Conservation (phyloP, 2,797 vertebrate species). For the Spea hammondii region DNA sequence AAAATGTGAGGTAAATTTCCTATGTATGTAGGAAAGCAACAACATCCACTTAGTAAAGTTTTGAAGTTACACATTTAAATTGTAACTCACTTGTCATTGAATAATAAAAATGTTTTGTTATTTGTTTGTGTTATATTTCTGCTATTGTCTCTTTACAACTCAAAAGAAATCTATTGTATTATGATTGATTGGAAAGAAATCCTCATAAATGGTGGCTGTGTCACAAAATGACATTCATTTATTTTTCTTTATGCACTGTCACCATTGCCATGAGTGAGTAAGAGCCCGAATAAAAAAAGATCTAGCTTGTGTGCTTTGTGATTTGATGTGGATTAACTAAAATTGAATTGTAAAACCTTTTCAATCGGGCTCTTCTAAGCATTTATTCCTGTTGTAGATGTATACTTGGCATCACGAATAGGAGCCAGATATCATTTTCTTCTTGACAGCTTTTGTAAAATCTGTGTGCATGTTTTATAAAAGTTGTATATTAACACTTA, state of each 20-base stretch:
- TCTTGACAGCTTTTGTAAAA: not conserved
- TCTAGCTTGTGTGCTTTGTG: constrained; percentile 18
- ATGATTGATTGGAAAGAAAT: constrained; percentile 49
- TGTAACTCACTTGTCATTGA: constrained; percentile 16
- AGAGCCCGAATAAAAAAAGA: constrained; percentile 37
- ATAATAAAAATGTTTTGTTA: constrained; percentile 2
- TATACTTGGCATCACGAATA: constrained; percentile 14
- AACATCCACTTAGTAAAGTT: too few relatives aligned
- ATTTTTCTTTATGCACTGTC: constrained; percentile 46
- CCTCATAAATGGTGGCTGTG: constrained; percentile 25
- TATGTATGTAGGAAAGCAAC: too few relatives aligned
- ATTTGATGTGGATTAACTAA: constrained; percentile 43
- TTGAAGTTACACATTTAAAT: not conserved
- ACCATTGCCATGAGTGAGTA: constrained; percentile 45
- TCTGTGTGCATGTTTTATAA: constrained; percentile 12
- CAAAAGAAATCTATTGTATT: constrained; percentile 32
- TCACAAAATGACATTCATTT: constrained; percentile 49
- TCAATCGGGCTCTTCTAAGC: constrained; percentile 6
- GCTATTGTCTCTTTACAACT: constrained; percentile 19
- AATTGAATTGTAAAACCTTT: constrained; percentile 47
- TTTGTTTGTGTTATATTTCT: constrained; percentile 31
- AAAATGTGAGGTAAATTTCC: too few relatives aligned
- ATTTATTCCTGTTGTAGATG: constrained; percentile 11
- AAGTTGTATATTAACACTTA: constrained; percentile 4
- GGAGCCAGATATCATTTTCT: constrained; percentile 10